These are phyloP conservation scores for Chalcis sispes DNA, from an alignment of 2,888 invertebrate species.

Conservation along the genomic window DNA sequence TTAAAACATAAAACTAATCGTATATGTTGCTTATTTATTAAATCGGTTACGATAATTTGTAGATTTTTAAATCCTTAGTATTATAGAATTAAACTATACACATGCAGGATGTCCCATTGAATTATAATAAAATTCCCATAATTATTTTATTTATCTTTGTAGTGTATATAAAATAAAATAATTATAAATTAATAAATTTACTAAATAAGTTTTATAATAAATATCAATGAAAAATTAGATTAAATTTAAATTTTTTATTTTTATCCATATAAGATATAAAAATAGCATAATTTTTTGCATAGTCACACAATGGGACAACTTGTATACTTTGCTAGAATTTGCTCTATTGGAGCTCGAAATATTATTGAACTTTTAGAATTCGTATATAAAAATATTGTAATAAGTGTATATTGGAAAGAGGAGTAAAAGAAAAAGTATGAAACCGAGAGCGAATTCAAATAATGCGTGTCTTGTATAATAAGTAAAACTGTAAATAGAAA, in stretches of 20 bases:
- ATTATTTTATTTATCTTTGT: not conserved
- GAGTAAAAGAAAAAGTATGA: slow-evolving; percentile 17
- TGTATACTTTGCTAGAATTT: slow-evolving; percentile 50
- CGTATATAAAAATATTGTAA: slow-evolving; percentile 53
- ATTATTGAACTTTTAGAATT: slow-evolving; percentile 46
- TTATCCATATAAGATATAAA: slow-evolving; percentile 11
- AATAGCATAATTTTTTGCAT: slow-evolving; percentile 9
- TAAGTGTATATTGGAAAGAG: slow-evolving; percentile 51
- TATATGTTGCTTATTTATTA: slow-evolving; percentile 72
- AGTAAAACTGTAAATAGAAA: slow-evolving; percentile 49
- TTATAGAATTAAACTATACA: slow-evolving; percentile 60
- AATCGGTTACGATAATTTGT: slow-evolving; percentile 66
- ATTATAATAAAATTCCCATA: slow-evolving; percentile 23
- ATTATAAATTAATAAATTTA: slow-evolving; percentile 11
- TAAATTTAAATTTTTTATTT: slow-evolving; percentile 13
- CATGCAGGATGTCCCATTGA: slow-evolving; percentile 50
- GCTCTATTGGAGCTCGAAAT: slow-evolving; percentile 43
- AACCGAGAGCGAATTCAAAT: slow-evolving; percentile 40
- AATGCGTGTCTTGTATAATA: slow-evolving; percentile 50
- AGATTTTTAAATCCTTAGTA: slow-evolving; percentile 67
- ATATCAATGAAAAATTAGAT: slow-evolving; percentile 14
- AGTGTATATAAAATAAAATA: slow-evolving; percentile 37
- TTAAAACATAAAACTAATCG: slow-evolving; percentile 62
- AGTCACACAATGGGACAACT: slow-evolving; percentile 46
- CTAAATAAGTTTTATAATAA: not conserved